phyloP scores from a whole-genome alignment of 2,797 vertebrate genomes.

The Rhinophrynus dorsalis region DNA sequence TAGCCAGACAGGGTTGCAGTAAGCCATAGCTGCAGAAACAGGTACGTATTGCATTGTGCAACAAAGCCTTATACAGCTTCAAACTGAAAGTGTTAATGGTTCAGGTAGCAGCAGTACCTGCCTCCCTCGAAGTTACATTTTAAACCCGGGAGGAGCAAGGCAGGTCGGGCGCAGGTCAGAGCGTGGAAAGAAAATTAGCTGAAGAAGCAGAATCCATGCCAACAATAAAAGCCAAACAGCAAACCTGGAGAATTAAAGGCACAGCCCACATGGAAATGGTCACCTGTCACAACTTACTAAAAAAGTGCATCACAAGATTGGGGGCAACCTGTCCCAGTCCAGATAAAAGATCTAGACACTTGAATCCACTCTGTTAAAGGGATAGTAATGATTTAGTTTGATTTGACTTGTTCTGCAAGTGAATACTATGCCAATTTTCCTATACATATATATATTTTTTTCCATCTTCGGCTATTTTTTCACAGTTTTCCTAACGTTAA shows the following conservation, averaged over 20 bases:
- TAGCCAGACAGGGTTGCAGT: too few species aligned
- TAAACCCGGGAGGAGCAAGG: slow-evolving; percentile 39
- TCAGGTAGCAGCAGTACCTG: slow-evolving; percentile 4
- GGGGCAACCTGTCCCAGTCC: neutral
- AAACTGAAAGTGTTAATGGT: slow-evolving; percentile 38
- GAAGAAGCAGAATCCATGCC: slow-evolving; percentile 45
- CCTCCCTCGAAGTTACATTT: slow-evolving; percentile 37
- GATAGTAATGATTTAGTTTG: too few species aligned
- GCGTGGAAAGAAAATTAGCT: slow-evolving; percentile 46
- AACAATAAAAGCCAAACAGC: slow-evolving; percentile 41
- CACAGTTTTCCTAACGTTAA: too few species aligned
- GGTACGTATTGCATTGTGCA: too few species aligned
- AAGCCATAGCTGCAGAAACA: too few species aligned
- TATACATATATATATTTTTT: too few species aligned
- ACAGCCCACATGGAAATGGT: slow-evolving; percentile 14
- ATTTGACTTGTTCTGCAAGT: too few species aligned
- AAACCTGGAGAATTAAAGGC: slow-evolving; percentile 37
- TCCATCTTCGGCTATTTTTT: too few species aligned
- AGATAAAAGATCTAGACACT: neutral
- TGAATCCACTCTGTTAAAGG: neutral
- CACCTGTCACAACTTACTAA: slow-evolving; percentile 5
- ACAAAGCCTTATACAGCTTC: neutral
- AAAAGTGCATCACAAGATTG: neutral
- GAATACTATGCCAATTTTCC: too few species aligned
- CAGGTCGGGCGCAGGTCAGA: slow-evolving; percentile 43